These are phyloP conservation scores for Epinephelus lanceolatus DNA, from an alignment of 2,113 vertebrate genomes.

Conservation along the genomic window DNA sequence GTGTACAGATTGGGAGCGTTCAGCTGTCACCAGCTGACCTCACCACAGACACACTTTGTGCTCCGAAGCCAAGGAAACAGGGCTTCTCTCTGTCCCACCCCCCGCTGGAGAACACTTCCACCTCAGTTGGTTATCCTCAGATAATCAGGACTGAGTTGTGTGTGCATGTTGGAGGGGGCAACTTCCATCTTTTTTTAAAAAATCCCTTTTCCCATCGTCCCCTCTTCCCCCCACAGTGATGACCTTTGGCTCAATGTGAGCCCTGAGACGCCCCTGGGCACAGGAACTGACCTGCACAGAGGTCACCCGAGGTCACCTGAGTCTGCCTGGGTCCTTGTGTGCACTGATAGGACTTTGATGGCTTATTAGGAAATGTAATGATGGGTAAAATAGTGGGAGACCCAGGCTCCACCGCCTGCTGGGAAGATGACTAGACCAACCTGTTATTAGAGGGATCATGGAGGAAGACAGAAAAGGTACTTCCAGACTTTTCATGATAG, in stretches of 20 bases:
- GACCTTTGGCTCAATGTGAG: slow-evolving; percentile 73
- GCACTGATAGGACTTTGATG: slow-evolving; percentile 73
- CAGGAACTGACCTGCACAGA: slow-evolving; percentile 77
- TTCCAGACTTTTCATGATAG: slow-evolving; percentile 32
- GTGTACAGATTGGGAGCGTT: slow-evolving; percentile 77
- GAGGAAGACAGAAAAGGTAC: slow-evolving; percentile 19
- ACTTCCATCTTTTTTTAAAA: slow-evolving; percentile 55
- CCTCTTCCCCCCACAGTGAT: slow-evolving; percentile 16
- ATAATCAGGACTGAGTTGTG: slow-evolving; percentile 66
- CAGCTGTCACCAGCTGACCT: slow-evolving; percentile 83
- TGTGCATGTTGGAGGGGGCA: slow-evolving; percentile 43
- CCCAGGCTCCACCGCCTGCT: slow-evolving; percentile 50
- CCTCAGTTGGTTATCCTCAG: slow-evolving; percentile 78
- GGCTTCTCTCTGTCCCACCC: slow-evolving; percentile 68
- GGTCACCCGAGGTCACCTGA: slow-evolving; percentile 71
- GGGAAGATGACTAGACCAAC: slow-evolving; percentile 53
- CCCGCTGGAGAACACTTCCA: slow-evolving; percentile 72
- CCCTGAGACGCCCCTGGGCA: slow-evolving; percentile 61
- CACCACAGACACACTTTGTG: slow-evolving; percentile 82
- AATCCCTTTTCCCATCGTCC: slow-evolving; percentile 46
- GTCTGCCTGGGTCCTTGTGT: slow-evolving; percentile 64
- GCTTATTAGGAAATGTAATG: slow-evolving; percentile 75
- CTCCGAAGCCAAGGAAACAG: slow-evolving; percentile 68
- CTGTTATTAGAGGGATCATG: slow-evolving; percentile 47
- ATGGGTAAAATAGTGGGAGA: slow-evolving; percentile 67